Evolutionary conservation across 1,140 invertebrate species (phyloP).

Genomic region (Campoletis sonorensis): DNA sequence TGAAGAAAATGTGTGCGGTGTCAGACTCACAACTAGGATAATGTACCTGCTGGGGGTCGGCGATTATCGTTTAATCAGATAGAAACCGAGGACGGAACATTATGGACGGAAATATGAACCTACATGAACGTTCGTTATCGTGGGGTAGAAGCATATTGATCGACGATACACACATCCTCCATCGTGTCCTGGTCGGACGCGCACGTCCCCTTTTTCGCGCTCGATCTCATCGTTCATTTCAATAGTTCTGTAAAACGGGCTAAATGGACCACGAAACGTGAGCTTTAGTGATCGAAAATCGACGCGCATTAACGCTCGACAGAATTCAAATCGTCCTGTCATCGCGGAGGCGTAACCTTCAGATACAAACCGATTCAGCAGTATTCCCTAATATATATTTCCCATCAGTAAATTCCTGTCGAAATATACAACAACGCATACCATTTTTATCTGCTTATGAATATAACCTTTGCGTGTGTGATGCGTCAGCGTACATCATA

Average conservation of each 20-base stretch:
- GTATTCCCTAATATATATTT: neutral
- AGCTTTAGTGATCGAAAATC: constrained; percentile 35
- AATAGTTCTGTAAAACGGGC: neutral
- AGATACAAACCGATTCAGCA: neutral
- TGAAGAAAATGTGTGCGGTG: neutral
- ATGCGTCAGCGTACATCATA: neutral
- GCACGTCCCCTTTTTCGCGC: constrained; percentile 1
- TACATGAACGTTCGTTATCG: constrained; percentile 23
- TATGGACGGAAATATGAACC: constrained; percentile 18
- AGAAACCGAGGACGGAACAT: neutral
- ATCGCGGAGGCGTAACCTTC: neutral
- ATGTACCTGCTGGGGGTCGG: constrained; percentile 6
- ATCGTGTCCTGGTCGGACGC: constrained; percentile 15
- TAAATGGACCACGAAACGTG: constrained; percentile 27
- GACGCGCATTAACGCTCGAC: constrained; percentile 27
- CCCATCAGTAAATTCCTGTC: neutral
- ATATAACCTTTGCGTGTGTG: neutral
- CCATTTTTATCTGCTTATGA: neutral
- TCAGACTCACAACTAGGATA: neutral
- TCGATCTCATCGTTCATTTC: constrained; percentile 31
- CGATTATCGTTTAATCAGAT: constrained; percentile 36
- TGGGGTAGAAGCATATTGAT: neutral
- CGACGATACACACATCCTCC: constrained; percentile 26
- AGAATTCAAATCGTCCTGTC: constrained; percentile 35
- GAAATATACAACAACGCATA: neutral